Percentiles rank a stretch among this genome's conserved stretches.
phyloP scores from a whole-genome alignment of 2,797 vertebrate genomes.

The Sebastiscus albofasciatus region DNA sequence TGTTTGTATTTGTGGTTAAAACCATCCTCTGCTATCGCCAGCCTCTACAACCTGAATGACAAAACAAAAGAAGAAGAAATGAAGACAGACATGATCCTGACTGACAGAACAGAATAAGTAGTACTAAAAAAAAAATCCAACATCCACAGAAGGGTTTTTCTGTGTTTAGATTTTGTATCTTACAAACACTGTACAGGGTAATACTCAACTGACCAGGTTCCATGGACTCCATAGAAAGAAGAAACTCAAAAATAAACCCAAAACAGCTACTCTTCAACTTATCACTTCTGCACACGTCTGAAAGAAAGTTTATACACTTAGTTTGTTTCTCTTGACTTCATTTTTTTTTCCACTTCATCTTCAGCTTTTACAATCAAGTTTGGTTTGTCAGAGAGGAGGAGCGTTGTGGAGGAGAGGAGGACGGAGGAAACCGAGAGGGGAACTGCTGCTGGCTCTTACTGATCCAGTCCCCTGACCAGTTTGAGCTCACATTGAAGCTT shows the following conservation, averaged over 20 bases:
- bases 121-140: slow-evolving; percentile 76
- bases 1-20: slow-evolving; percentile 45
- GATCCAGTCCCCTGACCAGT: slow-evolving; percentile 14
- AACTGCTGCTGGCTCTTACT: neutral
- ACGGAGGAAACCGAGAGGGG: slow-evolving; percentile 13
- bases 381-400: slow-evolving; percentile 74
- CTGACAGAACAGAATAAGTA: slow-evolving; percentile 67
- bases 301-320: slow-evolving; percentile 86
- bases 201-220: slow-evolving; percentile 81
- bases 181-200: slow-evolving; percentile 86
- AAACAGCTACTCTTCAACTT: slow-evolving; percentile 82
- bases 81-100: slow-evolving; percentile 65
- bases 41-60: slow-evolving; percentile 47
- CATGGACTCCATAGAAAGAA: slow-evolving; percentile 83
- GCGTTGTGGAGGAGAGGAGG: slow-evolving; percentile 40
- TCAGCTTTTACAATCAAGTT: slow-evolving; percentile 84
- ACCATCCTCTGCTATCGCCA: slow-evolving; percentile 44
- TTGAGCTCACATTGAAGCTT: neutral
- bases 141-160: slow-evolving; percentile 70
- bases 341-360: slow-evolving; percentile 57
- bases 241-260: slow-evolving; percentile 76
- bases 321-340: slow-evolving; percentile 68
- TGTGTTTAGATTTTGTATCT: slow-evolving; percentile 77
- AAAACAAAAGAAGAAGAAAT: slow-evolving; percentile 2
- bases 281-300: slow-evolving; percentile 79